A percentile compares a stretch with the other conserved stretches of the same genome.
These are phyloP conservation scores for Chrysocyon brachyurus DNA, from an alignment of 2,797 vertebrate species.

Conservation along the genomic window DNA sequence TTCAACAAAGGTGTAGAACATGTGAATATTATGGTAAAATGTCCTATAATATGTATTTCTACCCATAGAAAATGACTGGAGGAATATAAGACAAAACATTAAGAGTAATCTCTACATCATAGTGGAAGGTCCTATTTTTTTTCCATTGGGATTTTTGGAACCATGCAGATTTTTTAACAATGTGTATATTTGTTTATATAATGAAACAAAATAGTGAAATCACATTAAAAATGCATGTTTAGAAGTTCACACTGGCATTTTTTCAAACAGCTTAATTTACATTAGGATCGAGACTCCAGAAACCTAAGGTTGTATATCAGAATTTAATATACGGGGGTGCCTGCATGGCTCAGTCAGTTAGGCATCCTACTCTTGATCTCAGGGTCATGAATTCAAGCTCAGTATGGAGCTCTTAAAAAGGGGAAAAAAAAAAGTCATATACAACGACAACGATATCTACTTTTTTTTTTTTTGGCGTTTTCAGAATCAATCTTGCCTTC, in stretches of 20 bases:
- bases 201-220: neutral
- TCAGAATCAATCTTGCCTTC: neutral
- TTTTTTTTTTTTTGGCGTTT: neutral
- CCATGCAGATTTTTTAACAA: neutral
- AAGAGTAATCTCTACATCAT: too few relatives aligned
- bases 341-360: neutral
- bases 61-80: neutral
- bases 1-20: neutral
- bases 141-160: neutral
- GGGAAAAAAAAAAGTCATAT: neutral
- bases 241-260: too few relatives aligned
- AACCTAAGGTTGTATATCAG: neutral
- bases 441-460: too few relatives aligned
- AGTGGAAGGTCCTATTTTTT: neutral
- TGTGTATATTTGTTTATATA: neutral
- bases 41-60: neutral
- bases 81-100: neutral
- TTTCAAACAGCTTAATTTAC: neutral
- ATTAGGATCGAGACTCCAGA: fast-evolving
- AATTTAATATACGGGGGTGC: neutral
- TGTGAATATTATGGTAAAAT: neutral
- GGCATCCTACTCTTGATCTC: neutral
- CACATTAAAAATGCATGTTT: neutral
- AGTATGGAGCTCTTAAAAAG: neutral
- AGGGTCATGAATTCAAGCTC: neutral